A percentile compares a stretch with the other conserved stretches of the same genome.
phyloP scores from a whole-genome alignment of 1,140 invertebrate genomes.

The Drosophila ogumai region DNA sequence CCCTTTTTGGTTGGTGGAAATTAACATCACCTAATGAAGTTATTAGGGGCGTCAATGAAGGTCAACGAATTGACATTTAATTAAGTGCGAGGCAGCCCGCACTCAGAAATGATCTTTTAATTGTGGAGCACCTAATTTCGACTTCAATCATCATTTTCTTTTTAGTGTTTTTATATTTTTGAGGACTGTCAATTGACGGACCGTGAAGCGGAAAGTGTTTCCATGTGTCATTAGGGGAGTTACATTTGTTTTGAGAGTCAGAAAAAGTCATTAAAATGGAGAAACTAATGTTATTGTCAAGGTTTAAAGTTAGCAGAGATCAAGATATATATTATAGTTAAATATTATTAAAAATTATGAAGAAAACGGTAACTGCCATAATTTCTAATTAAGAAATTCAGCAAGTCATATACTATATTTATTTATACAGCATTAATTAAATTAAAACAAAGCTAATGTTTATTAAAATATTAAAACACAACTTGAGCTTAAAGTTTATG shows the following conservation, averaged over 20 bases:
- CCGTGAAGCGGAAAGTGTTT: constrained; percentile 58
- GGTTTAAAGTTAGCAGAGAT: background rate
- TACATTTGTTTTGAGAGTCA: constrained; percentile 7
- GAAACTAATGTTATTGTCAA: background rate
- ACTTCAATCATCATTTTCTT: constrained; percentile 58
- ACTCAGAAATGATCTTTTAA: constrained; percentile 76
- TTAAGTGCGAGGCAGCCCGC: constrained; percentile 69
- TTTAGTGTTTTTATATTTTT: constrained; percentile 4
- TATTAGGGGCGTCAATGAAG: constrained; percentile 76
- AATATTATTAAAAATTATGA: background rate
- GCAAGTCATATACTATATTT: background rate
- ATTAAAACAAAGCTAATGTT: background rate
- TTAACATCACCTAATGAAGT: constrained; percentile 67
- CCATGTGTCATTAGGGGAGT: constrained; percentile 39
- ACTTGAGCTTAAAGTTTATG: constrained; percentile 42
- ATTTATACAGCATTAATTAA: background rate
- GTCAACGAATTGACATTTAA: constrained; percentile 81
- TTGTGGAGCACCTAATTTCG: constrained; percentile 68
- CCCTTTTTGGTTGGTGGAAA: constrained; percentile 41
- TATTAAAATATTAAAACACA: constrained; percentile 17
- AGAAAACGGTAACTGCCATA: background rate
- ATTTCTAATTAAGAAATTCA: background rate
- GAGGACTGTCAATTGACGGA: constrained; percentile 54
- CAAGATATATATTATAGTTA: background rate
- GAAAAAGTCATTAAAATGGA: constrained; percentile 9